phyloP scores from a whole-genome alignment of 1,140 invertebrate genomes.

The Drosophila saltans region DNA sequence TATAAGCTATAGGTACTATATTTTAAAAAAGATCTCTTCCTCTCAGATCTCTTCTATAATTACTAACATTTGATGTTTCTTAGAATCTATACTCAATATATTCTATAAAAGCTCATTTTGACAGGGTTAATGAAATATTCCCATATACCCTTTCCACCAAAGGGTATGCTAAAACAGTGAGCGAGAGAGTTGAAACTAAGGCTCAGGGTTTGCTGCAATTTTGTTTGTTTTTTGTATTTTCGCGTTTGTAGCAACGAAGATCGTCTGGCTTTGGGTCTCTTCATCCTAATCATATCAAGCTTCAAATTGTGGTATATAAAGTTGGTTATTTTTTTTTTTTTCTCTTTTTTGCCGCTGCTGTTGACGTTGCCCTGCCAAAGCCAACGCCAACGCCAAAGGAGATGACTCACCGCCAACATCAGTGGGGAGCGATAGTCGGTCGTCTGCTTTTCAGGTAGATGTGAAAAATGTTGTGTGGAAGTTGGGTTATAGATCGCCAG shows the following conservation, averaged over 20 bases:
- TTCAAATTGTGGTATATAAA: conserved; percentile 63
- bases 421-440: background rate
- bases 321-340: conserved; percentile 8
- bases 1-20: too few species aligned
- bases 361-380: conserved; percentile 13
- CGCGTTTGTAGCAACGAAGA: conserved; percentile 37
- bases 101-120: too few species aligned
- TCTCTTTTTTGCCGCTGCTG: background rate
- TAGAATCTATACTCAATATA: too few species aligned
- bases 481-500: conserved; percentile 16
- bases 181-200: conserved; percentile 28
- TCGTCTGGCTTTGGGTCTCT: conserved; percentile 20
- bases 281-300: conserved; percentile 76
- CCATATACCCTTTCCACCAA: background rate
- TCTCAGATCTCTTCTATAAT: too few species aligned
- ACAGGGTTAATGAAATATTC: too few species aligned
- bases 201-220: conserved; percentile 51
- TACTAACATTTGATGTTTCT: too few species aligned
- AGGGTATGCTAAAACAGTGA: background rate
- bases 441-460: conserved; percentile 2
- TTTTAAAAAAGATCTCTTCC: too few species aligned
- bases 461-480: background rate
- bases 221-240: background rate
- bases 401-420: conserved; percentile 51
- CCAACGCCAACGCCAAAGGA: background rate